Percentiles rank a stretch among this genome's conserved stretches.
phyloP scores from a whole-genome alignment of 2,888 invertebrate species.

The Caenorhabditis drosophilae region DNA sequence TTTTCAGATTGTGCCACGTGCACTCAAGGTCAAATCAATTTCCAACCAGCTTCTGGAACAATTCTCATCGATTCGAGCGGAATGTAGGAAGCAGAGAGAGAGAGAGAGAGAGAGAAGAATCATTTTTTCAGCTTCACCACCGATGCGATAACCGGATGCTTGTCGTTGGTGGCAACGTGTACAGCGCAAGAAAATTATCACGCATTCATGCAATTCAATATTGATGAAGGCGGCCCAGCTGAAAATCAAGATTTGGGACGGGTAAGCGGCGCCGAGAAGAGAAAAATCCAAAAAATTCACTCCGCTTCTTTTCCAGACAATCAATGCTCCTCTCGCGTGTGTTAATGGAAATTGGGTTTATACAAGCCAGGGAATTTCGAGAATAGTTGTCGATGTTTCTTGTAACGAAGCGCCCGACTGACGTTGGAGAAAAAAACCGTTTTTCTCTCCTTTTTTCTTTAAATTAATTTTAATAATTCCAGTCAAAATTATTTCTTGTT shows the following conservation, averaged over 20 bases:
- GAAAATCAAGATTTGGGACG: too few relatives aligned
- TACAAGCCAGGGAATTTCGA: neutral
- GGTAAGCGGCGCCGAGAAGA: too few relatives aligned
- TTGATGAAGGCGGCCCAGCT: constrained; percentile 30
- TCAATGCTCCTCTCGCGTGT: constrained; percentile 23
- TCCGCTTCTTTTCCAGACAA: too few relatives aligned
- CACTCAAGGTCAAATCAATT: neutral
- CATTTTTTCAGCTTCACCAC: constrained; percentile 16
- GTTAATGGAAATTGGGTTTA: constrained; percentile 18
- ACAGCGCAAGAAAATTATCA: constrained; percentile 12
- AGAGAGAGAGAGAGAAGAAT: too few relatives aligned
- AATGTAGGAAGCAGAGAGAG: too few relatives aligned
- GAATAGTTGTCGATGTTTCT: constrained; percentile 26
- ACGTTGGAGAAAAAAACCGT: constrained; percentile 9
- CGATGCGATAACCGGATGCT: constrained; percentile 17
- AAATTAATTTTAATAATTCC: neutral
- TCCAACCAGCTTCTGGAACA: neutral
- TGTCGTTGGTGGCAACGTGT: constrained; percentile 22
- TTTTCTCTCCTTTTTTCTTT: neutral
- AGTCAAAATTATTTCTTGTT: neutral
- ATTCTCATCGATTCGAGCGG: neutral
- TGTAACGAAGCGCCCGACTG: constrained; percentile 35
- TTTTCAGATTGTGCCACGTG: neutral
- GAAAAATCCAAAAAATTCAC: too few relatives aligned
- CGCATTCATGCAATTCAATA: constrained; percentile 39